Evolutionary conservation across 2,797 vertebrate genomes (phyloP).

Genomic region (Varecia variegata): DNA sequence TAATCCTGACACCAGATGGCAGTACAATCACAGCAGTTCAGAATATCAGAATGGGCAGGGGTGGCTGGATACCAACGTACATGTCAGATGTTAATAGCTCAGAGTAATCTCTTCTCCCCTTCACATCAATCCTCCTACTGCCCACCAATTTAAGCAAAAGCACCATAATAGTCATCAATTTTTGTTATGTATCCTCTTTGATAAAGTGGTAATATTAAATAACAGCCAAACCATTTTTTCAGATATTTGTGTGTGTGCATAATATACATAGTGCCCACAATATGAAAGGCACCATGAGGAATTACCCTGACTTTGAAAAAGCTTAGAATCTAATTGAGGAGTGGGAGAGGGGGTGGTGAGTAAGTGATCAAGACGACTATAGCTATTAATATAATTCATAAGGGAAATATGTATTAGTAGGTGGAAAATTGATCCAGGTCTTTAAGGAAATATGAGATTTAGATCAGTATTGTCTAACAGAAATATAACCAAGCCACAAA

Average conservation of each 20-base stretch:
- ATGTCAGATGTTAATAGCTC: background rate
- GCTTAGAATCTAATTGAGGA: background rate
- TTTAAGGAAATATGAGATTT: background rate
- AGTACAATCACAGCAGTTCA: slow-evolving; percentile 27
- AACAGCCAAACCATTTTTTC: background rate
- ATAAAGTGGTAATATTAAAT: background rate
- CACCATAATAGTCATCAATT: background rate
- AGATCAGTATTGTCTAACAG: background rate
- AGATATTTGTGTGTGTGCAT: background rate
- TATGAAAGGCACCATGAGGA: background rate
- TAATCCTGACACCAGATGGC: slow-evolving; percentile 65
- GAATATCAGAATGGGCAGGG: background rate
- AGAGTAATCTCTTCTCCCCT: background rate
- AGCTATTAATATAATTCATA: background rate
- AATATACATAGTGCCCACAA: background rate
- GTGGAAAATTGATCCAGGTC: background rate
- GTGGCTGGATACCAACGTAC: background rate
- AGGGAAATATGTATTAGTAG: background rate
- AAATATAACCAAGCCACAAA: background rate
- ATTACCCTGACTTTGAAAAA: background rate
- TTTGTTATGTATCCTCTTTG: background rate
- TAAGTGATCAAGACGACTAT: background rate
- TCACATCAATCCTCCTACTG: background rate
- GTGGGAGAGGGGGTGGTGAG: background rate
- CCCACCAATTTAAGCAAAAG: background rate